Evolutionary conservation across 2,797 vertebrate species (phyloP).

Genomic region (Arctocebus calabarensis): DNA sequence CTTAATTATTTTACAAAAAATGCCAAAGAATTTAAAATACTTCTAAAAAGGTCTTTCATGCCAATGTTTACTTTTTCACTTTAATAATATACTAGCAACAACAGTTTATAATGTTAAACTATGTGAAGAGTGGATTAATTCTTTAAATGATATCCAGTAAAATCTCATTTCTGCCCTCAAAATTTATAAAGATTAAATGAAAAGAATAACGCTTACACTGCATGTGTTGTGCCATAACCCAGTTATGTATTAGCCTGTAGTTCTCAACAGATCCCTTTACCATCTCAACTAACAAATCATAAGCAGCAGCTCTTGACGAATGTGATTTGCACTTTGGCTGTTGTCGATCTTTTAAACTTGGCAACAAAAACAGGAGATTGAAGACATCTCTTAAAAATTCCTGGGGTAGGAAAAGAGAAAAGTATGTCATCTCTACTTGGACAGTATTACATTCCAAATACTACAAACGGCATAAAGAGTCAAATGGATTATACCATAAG

Average conservation of each 20-base stretch:
- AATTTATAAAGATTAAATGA: neutral
- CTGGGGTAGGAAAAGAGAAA: conserved; percentile 82
- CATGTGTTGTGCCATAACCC: conserved; percentile 99
- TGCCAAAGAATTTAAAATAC: neutral
- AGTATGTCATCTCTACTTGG: conserved; percentile 31
- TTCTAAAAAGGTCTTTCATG: conserved; percentile 15
- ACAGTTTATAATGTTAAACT: neutral
- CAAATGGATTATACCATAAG: neutral
- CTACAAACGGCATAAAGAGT: neutral
- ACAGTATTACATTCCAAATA: conserved; percentile 46
- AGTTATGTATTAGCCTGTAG: conserved; percentile 98
- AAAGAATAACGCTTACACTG: conserved; percentile 91
- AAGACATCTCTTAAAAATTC: conserved; percentile 98
- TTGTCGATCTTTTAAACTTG: conserved; percentile 96
- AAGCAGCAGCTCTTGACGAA: conserved; percentile 97
- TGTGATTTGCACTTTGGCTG: conserved; percentile 99
- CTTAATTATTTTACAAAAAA: conserved; percentile 37
- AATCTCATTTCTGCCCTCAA: conserved; percentile 5
- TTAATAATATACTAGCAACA: neutral
- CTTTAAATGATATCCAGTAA: neutral
- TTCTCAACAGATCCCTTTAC: conserved; percentile 98
- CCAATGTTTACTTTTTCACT: neutral
- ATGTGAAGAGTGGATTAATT: neutral
- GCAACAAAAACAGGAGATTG: conserved; percentile 97
- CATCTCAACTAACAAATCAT: conserved; percentile 98